Percentiles rank a stretch among this genome's conserved stretches.
Evolutionary conservation across 1,140 invertebrate species (phyloP).

Genomic region (Hycleus phaleratus): DNA sequence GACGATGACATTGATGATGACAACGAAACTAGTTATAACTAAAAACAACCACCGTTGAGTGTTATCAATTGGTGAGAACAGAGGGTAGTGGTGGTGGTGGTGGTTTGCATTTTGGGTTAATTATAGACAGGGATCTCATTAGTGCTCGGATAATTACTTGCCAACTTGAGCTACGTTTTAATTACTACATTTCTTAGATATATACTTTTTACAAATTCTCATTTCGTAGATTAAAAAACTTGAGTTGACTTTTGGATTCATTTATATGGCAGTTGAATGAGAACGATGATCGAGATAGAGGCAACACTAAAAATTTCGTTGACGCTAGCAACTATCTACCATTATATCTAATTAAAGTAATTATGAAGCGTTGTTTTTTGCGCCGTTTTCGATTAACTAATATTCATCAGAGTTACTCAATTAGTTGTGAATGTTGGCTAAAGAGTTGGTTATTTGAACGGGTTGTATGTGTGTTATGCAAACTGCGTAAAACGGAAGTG

Average conservation of each 20-base stretch:
- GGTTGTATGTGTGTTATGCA: background rate
- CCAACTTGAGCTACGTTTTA: slow-evolving; percentile 24
- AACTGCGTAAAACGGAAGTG: slow-evolving; percentile 25
- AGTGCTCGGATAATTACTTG: slow-evolving; percentile 19
- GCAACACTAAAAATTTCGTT: too few species aligned
- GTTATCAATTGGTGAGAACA: slow-evolving; percentile 23
- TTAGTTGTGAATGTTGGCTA: too few species aligned
- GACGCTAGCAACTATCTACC: too few species aligned
- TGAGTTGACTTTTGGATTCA: slow-evolving; percentile 3
- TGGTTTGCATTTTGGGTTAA: slow-evolving; percentile 14
- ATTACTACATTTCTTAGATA: slow-evolving; percentile 26
- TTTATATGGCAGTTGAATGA: too few species aligned
- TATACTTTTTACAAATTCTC: slow-evolving; percentile 10
- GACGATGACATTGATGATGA: too few species aligned
- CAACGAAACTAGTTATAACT: too few species aligned
- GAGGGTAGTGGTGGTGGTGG: too few species aligned
- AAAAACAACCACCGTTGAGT: background rate
- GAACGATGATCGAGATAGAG: too few species aligned
- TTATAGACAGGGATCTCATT: slow-evolving; percentile 26
- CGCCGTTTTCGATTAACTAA: too few species aligned
- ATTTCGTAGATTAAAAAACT: slow-evolving; percentile 13
- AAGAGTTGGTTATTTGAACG: background rate
- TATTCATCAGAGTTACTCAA: too few species aligned
- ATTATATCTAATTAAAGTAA: too few species aligned
- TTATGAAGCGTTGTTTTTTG: too few species aligned